Percentiles rank a stretch among this genome's conserved stretches.
These are phyloP conservation scores for Drosophila bunnanda DNA, from an alignment of 2,888 invertebrate genomes.

Conservation along the genomic window DNA sequence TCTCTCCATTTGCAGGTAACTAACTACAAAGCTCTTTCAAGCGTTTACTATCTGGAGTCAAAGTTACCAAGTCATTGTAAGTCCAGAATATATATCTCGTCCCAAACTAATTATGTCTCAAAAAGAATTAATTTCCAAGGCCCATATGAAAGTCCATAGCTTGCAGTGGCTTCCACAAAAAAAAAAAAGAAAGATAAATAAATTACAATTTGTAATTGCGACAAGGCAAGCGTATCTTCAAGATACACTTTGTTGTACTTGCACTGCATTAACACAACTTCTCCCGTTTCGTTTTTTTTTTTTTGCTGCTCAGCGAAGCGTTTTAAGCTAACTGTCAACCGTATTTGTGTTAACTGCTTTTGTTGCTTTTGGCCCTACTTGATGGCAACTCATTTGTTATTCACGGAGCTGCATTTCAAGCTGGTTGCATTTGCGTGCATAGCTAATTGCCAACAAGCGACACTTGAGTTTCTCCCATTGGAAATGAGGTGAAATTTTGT, in stretches of 20 bases:
- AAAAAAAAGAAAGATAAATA: slow-evolving; percentile 13
- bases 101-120: slow-evolving; percentile 48
- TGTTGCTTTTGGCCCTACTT: slow-evolving; percentile 9
- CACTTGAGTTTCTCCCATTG: neutral
- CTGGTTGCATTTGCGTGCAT: slow-evolving; percentile 44
- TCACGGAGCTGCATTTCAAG: slow-evolving; percentile 37
- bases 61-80: slow-evolving; percentile 43
- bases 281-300: too few species aligned
- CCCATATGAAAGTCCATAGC: neutral
- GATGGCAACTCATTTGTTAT: slow-evolving; percentile 40
- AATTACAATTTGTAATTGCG: slow-evolving; percentile 58
- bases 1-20: slow-evolving; percentile 62
- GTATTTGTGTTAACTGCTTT: slow-evolving; percentile 46
- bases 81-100: slow-evolving; percentile 38
- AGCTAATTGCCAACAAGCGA: slow-evolving; percentile 35
- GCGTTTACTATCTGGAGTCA: neutral
- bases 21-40: slow-evolving; percentile 37
- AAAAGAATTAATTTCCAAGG: slow-evolving; percentile 55
- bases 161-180: neutral
- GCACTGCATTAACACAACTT: slow-evolving; percentile 49
- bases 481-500: slow-evolving; percentile 4
- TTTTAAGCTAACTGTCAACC: slow-evolving; percentile 48
- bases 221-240: slow-evolving; percentile 69
- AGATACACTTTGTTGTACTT: slow-evolving; percentile 49
- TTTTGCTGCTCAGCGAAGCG: slow-evolving; percentile 55